Evolutionary conservation across 1,140 invertebrate species (phyloP).

Genomic region (Harlomillsia oculata): DNA sequence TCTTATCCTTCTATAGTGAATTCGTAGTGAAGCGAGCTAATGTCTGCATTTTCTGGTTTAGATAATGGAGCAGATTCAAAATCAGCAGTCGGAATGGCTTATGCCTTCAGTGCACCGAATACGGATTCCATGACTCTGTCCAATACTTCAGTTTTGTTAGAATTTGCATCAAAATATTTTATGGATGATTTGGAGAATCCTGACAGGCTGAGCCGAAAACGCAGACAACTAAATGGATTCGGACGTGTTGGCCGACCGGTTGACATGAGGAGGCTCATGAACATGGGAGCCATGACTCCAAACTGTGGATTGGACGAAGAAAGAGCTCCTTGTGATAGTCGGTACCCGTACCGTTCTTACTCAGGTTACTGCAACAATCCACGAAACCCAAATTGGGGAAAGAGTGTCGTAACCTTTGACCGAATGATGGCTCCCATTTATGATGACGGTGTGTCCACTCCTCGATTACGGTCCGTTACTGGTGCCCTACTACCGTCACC

Average conservation of each 20-base stretch:
- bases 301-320: conserved; percentile 39
- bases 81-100: conserved; percentile 72
- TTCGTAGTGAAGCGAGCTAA: neutral
- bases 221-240: neutral
- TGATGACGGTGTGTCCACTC: conserved; percentile 76
- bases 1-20: neutral
- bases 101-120: conserved; percentile 78
- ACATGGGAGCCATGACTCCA: conserved; percentile 24
- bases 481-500: conserved; percentile 68
- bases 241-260: conserved; percentile 39
- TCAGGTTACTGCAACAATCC: conserved; percentile 85
- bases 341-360: conserved; percentile 63
- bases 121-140: conserved; percentile 66
- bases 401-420: conserved; percentile 74
- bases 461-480: conserved; percentile 58
- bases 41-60: conserved; percentile 2
- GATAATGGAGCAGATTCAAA: conserved; percentile 64
- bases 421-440: conserved; percentile 75
- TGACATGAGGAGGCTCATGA: conserved; percentile 52
- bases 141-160: conserved; percentile 76
- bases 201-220: neutral
- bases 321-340: conserved; percentile 57
- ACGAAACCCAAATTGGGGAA: conserved; percentile 70
- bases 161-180: conserved; percentile 75
- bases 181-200: conserved; percentile 52